Evolutionary conservation across 2,888 invertebrate species (phyloP).

Genomic region (Patella caerulea): DNA sequence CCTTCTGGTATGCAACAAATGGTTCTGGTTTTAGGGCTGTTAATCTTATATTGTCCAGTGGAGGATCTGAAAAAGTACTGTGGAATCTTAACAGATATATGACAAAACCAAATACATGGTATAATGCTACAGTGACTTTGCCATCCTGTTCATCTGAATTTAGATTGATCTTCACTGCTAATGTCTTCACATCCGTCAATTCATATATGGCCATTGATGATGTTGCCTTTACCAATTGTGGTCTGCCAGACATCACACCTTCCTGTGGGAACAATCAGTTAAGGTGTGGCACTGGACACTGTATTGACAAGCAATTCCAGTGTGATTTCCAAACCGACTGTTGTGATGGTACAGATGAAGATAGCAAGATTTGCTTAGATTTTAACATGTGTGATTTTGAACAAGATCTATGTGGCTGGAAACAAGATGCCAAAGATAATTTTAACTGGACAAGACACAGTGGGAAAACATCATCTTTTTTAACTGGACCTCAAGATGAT

Average conservation of each 20-base stretch:
- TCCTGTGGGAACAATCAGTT: conserved; percentile 45
- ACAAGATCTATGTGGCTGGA: conserved; percentile 61
- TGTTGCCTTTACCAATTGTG: conserved; percentile 58
- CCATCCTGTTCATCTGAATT: conserved; percentile 59
- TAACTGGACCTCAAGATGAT: conserved; percentile 58
- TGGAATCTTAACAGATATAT: conserved; percentile 28
- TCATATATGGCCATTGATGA: conserved; percentile 60
- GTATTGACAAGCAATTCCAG: conserved; percentile 47
- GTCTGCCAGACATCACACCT: conserved; percentile 45
- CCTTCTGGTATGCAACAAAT: conserved; percentile 58
- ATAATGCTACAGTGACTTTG: conserved; percentile 43
- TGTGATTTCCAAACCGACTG: conserved; percentile 60
- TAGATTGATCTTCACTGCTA: conserved; percentile 50
- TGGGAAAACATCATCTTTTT: conserved; percentile 40
- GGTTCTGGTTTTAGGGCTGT: conserved; percentile 41
- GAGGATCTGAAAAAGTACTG: conserved; percentile 45
- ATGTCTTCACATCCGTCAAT: conserved; percentile 33
- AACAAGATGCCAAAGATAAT: conserved; percentile 45
- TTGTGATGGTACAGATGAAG: conserved; percentile 56
- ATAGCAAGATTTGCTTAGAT: conserved; percentile 38
- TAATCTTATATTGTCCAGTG: conserved; percentile 51
- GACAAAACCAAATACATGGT: conserved; percentile 49
- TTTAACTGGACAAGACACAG: conserved; percentile 59
- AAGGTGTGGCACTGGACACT: conserved; percentile 53
- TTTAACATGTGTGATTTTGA: conserved; percentile 62